Conservation (phyloP, 53 echinoderm and acorn worm species). For the Arbacia lixula region DNA sequence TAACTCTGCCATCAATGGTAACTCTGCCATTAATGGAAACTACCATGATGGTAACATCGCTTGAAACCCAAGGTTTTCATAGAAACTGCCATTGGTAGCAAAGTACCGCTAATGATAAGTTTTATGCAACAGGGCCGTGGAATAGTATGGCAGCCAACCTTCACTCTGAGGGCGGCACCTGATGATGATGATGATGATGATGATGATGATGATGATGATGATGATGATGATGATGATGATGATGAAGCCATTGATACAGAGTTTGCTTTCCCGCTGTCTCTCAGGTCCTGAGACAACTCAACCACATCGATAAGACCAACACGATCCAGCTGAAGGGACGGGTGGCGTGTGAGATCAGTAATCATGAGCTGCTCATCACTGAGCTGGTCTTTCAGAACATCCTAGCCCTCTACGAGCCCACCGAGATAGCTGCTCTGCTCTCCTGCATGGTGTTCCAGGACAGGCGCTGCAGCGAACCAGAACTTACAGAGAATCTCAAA, state of each 20-base stretch:
- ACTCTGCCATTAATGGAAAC: too few relatives aligned
- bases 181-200: slow-evolving; percentile 30
- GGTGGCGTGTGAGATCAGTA: slow-evolving; percentile 91
- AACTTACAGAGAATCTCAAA: slow-evolving; percentile 77
- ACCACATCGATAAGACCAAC: slow-evolving; percentile 75
- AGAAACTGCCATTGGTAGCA: too few relatives aligned
- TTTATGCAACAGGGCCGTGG: too few relatives aligned
- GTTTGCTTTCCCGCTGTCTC: neutral
- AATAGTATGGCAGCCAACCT: too few relatives aligned
- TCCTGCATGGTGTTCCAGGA: slow-evolving; percentile 99
- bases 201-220: slow-evolving; percentile 13
- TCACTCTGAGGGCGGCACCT: too few relatives aligned
- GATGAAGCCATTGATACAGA: neutral
- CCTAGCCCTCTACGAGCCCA: slow-evolving; percentile 71
- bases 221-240: neutral
- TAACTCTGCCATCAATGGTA: too few relatives aligned
- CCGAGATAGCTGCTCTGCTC: slow-evolving; percentile 91
- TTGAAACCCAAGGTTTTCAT: too few relatives aligned
- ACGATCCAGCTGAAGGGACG: slow-evolving; percentile 94
- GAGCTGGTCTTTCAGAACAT: slow-evolving; percentile 94
- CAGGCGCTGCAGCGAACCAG: slow-evolving; percentile 84
- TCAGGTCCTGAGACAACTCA: slow-evolving; percentile 78
- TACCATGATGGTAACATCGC: too few relatives aligned
- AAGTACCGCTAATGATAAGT: too few relatives aligned
- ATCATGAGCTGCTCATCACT: slow-evolving; percentile 93